A percentile compares a stretch with the other conserved stretches of the same genome.
Conservation (phyloP, 2,113 vertebrate species). For the Spea bombifrons region DNA sequence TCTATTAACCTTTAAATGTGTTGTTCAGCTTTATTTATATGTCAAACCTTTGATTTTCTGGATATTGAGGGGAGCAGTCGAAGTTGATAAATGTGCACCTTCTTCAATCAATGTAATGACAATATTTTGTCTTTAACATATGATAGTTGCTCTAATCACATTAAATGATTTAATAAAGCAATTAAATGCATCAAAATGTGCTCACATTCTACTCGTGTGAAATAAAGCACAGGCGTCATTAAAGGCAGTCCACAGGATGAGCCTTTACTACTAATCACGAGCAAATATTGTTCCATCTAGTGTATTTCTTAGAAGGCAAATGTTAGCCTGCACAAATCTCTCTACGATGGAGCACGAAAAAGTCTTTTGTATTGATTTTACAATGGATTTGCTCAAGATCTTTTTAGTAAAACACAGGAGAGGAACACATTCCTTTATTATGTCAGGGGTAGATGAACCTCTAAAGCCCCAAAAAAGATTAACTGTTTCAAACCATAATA, state of each 20-base stretch:
- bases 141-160: neutral
- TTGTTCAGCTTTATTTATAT: too few relatives aligned
- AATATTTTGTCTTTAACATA: neutral
- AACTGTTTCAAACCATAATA: slow-evolving; percentile 12
- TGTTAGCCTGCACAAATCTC: slow-evolving; percentile 36
- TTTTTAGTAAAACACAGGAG: slow-evolving; percentile 45
- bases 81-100: too few relatives aligned
- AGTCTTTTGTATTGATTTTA: slow-evolving; percentile 47
- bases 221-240: neutral
- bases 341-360: slow-evolving; percentile 40
- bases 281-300: slow-evolving; percentile 41
- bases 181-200: neutral
- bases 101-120: too few relatives aligned
- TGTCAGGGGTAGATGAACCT: slow-evolving; percentile 25
- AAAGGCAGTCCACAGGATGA: slow-evolving; percentile 20
- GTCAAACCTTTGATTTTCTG: too few relatives aligned
- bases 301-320: slow-evolving; percentile 42
- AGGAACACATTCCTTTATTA: slow-evolving; percentile 35
- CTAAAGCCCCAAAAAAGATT: slow-evolving; percentile 8
- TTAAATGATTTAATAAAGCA: neutral
- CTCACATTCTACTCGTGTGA: neutral
- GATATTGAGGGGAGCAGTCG: too few relatives aligned
- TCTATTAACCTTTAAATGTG: too few relatives aligned
- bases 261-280: slow-evolving; percentile 37
- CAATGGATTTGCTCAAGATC: slow-evolving; percentile 38